phyloP scores from a whole-genome alignment of 1,140 invertebrate genomes.

The Halesus radiatus region DNA sequence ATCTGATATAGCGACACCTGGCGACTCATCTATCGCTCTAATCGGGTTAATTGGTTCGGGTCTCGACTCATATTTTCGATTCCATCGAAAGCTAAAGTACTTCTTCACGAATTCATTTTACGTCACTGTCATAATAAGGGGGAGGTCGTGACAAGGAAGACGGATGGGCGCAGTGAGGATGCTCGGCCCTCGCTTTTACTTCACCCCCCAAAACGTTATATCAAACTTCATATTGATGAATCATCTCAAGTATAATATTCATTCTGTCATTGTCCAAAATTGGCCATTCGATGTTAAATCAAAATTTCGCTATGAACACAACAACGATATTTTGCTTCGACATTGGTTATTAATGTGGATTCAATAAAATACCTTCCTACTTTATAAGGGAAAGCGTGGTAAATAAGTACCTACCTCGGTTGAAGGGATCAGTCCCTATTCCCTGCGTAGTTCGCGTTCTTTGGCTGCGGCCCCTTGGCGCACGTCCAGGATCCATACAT shows the following conservation, averaged over 20 bases:
- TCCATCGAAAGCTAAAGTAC: background rate
- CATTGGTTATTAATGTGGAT: too few species aligned
- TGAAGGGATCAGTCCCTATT: too few species aligned
- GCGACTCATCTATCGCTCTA: slow-evolving; percentile 22
- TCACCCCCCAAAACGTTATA: background rate
- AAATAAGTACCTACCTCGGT: too few species aligned
- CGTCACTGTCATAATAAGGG: background rate
- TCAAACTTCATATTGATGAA: slow-evolving; percentile 41
- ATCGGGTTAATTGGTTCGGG: slow-evolving; percentile 43
- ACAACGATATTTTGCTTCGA: too few species aligned
- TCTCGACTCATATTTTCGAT: slow-evolving; percentile 19
- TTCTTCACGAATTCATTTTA: background rate
- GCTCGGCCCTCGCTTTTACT: slow-evolving; percentile 20
- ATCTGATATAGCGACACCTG: slow-evolving; percentile 42
- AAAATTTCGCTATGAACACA: too few species aligned
- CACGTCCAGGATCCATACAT: slow-evolving; percentile 27
- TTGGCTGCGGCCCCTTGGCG: background rate
- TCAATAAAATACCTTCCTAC: too few species aligned
- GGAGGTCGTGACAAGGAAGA: slow-evolving; percentile 17
- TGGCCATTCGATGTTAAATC: background rate
- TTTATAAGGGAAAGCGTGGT: too few species aligned
- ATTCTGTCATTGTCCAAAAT: slow-evolving; percentile 32
- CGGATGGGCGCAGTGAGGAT: slow-evolving; percentile 6
- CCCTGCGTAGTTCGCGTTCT: background rate
- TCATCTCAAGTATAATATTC: slow-evolving; percentile 5